Base-by-base conservation (phyloP, 2,888 invertebrate genomes). In the Drosophila phalerata region DNA sequence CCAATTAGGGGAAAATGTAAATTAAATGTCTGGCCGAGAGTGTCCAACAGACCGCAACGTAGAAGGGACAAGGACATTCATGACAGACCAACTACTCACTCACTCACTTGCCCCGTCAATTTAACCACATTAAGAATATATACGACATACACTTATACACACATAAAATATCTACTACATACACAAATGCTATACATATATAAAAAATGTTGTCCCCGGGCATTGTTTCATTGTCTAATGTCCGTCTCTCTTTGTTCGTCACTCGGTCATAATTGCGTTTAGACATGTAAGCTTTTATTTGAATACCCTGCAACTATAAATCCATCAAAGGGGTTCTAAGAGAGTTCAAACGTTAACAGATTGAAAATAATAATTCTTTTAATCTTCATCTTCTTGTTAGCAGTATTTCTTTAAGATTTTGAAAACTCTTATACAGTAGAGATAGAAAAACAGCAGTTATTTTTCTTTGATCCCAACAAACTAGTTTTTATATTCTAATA, bases 1-100 rank as follows among this genome's bases (percentile, higher is more conserved):
- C 85, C 84, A 85, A 85, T 85, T 83, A 85, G 88, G 77, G 85
- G 81, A 85, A 85, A 87, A 87, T 87, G 88, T 79, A 87, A 85
- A 87, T 87, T 81, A 85, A 85, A 85, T 85, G 83, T 85, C 85
- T 85, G 73, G 73, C 69, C 67, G 79, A 74, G 74, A 74, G 74
- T 77, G 71, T 51, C 60, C 61, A 79, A 22, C 40, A 58, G 66
- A 62, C 58, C 58, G 55, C 63, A 51, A 47, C 45, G 42, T 30
- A 43, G 43, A 37, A 43, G 40, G n/a, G 37, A 53, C 52, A 60
- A 49, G 55, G 66, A 63, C 62, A 62, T 45, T n/a, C 11, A 11
- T 34, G 15, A 22, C 55, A 42, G 5, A 8, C 42, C 28, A 30
- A 17, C 40, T 10, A 42, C 40, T 9, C 17, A 10, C 40, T 48